Conservation (phyloP, 2,797 vertebrate species). For the Gouania willdenowi region DNA sequence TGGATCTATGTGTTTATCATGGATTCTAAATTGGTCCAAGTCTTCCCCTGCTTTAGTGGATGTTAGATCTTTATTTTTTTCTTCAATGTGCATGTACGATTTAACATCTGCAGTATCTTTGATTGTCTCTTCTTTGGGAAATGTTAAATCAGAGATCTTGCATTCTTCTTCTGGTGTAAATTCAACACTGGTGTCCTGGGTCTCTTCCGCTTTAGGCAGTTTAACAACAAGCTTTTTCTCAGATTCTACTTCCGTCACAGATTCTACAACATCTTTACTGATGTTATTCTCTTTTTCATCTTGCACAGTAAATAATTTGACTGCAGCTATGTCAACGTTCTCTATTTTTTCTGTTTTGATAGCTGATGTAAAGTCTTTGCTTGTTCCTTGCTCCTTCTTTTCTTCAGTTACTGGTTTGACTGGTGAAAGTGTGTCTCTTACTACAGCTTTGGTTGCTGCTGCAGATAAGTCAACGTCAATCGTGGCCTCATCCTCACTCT, state of each 20-base stretch:
- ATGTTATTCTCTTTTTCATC: constrained; percentile 25
- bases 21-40: no score
- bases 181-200: not conserved
- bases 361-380: constrained; percentile 4
- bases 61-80: not conserved
- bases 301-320: constrained; percentile 1
- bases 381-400: constrained; percentile 12
- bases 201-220: constrained; percentile 13
- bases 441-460: not conserved
- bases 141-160: constrained; percentile 14
- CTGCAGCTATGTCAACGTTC: constrained; percentile 11
- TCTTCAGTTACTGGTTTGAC: constrained; percentile 6
- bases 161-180: no score
- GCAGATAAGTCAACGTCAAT: constrained; percentile 1
- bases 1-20: no score
- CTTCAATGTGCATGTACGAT: not conserved
- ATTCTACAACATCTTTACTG: constrained; percentile 19
- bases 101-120: constrained; percentile 14
- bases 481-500: constrained; percentile 1
- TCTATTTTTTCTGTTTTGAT: constrained; percentile 6
- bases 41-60: constrained; percentile 11
- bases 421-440: constrained; percentile 7
- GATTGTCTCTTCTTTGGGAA: constrained; percentile 11
- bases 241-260: constrained; percentile 14
- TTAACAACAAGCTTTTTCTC: constrained; percentile 13